Percentiles rank a stretch among this genome's conserved stretches.
These are phyloP conservation scores for Siniperca undulata DNA, from an alignment of 2,797 vertebrate species.

Conservation along the genomic window DNA sequence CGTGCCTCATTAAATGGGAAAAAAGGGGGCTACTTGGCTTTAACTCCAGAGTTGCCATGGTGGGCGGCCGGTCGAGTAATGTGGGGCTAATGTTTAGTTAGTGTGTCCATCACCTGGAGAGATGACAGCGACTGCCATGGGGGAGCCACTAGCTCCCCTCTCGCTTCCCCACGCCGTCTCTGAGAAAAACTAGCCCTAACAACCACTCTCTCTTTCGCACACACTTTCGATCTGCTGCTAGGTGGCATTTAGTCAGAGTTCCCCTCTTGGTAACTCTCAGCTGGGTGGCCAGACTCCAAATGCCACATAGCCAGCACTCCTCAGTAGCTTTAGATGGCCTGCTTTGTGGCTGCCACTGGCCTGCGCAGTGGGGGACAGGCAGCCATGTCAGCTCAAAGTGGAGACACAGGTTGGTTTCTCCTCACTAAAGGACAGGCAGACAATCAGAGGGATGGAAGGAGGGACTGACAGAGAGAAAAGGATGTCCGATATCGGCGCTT, in stretches of 20 bases:
- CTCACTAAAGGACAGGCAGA: slow-evolving; percentile 87
- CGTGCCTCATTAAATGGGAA: slow-evolving; percentile 79
- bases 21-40: slow-evolving; percentile 71
- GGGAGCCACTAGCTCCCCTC: slow-evolving; percentile 74
- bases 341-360: slow-evolving; percentile 79
- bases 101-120: slow-evolving; percentile 77
- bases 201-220: slow-evolving; percentile 71
- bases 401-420: slow-evolving; percentile 83
- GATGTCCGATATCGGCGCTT: slow-evolving; percentile 80
- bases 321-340: slow-evolving; percentile 72
- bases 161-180: slow-evolving; percentile 54
- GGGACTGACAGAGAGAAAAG: slow-evolving; percentile 75
- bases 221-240: slow-evolving; percentile 78
- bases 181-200: slow-evolving; percentile 77
- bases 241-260: slow-evolving; percentile 88
- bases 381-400: slow-evolving; percentile 85
- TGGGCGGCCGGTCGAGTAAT: slow-evolving; percentile 73
- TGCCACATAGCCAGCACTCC: slow-evolving; percentile 83
- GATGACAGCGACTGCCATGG: slow-evolving; percentile 81
- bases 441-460: slow-evolving; percentile 82
- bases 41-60: slow-evolving; percentile 75
- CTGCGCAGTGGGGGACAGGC: slow-evolving; percentile 74
- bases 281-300: slow-evolving; percentile 84
- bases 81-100: slow-evolving; percentile 79
- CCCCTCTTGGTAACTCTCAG: slow-evolving; percentile 85